Percentiles rank a stretch among this genome's conserved stretches.
These are phyloP conservation scores for Hippoglossus hippoglossus DNA, from an alignment of 2,797 vertebrate genomes.

Conservation along the genomic window DNA sequence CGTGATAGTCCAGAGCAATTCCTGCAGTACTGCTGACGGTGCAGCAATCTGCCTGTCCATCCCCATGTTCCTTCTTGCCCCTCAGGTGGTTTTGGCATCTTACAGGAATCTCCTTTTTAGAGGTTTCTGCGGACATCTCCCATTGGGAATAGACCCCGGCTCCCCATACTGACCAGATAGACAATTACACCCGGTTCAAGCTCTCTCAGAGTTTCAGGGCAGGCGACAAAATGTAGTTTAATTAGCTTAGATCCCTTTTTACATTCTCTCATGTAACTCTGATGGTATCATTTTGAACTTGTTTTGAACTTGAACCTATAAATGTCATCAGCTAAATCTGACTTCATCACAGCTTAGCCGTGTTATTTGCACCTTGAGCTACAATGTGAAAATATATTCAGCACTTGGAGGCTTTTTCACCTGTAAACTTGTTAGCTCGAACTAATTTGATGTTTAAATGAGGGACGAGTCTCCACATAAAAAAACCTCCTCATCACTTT, in stretches of 20 bases:
- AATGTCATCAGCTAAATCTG: background rate
- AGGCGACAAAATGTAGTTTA: background rate
- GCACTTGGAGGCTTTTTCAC: background rate
- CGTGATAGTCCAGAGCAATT: background rate
- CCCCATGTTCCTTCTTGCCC: constrained; percentile 4
- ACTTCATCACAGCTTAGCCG: background rate
- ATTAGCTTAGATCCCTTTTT: background rate
- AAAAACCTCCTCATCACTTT: constrained; percentile 22
- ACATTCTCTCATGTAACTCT: background rate
- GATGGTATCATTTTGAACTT: background rate
- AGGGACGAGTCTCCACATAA: background rate
- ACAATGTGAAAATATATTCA: constrained; percentile 4
- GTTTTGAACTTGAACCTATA: background rate
- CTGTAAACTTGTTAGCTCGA: background rate
- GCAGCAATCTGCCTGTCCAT: constrained; percentile 9
- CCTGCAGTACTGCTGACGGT: constrained; percentile 1
- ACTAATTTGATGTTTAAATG: background rate
- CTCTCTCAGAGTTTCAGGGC: background rate
- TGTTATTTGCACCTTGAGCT: background rate
- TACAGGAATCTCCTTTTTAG: background rate
- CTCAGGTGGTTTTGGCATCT: constrained; percentile 12
- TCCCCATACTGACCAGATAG: background rate
- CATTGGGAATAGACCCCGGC: background rate
- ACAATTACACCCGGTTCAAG: constrained; percentile 8
- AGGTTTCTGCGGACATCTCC: background rate